phyloP scores from a whole-genome alignment of 2,797 vertebrate species.

The Hoplostethus atlanticus region DNA sequence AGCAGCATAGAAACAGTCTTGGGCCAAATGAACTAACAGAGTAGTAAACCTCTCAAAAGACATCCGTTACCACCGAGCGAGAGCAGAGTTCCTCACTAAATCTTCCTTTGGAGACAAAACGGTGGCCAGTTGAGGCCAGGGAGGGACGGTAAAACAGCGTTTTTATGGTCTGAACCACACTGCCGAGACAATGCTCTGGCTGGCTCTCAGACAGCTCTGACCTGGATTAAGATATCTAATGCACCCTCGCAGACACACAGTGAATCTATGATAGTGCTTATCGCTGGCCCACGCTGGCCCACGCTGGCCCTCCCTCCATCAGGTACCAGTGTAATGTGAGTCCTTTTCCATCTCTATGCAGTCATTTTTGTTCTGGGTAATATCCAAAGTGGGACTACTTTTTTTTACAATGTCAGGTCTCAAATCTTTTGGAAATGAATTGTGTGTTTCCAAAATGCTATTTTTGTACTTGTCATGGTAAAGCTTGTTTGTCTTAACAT shows the following conservation, averaged over 20 bases:
- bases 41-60: conserved; percentile 77
- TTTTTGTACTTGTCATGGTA: no score
- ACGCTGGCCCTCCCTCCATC: conserved; percentile 7
- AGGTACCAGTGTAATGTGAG: neutral
- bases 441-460: no score
- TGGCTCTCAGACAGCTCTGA: conserved; percentile 40
- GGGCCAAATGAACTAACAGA: conserved; percentile 76
- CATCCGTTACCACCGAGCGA: conserved; percentile 65
- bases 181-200: conserved; percentile 52
- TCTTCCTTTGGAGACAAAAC: conserved; percentile 63
- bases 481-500: no score
- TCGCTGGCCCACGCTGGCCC: neutral
- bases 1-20: conserved; percentile 61
- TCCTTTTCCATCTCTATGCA: neutral
- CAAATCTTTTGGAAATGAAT: no score
- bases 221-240: conserved; percentile 43
- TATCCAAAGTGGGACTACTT: neutral
- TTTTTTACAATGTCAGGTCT: neutral
- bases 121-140: conserved; percentile 33
- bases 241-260: conserved; percentile 27
- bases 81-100: conserved; percentile 64
- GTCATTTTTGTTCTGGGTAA: neutral
- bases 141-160: conserved; percentile 56
- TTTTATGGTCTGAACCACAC: conserved; percentile 63
- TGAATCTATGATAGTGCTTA: conserved; percentile 41